Evolutionary conservation across 2,113 vertebrate species (phyloP), one percentile per base, ranked within the genome.

Genomic region (Corythaeola cristata): DNA sequence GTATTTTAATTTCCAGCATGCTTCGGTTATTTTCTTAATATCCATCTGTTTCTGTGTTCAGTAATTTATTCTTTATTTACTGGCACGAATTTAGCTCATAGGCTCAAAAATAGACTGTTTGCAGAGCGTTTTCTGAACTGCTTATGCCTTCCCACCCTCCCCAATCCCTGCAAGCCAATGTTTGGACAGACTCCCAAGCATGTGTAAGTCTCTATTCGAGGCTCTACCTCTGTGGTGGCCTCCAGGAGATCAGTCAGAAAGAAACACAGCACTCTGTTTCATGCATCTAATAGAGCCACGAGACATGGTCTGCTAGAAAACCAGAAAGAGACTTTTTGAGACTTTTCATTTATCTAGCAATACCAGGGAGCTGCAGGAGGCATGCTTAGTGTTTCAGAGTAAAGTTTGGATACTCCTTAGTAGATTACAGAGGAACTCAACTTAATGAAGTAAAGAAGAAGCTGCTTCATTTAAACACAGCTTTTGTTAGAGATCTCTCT

Each of bases 21-120:
- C 90, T 87, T 95, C 85, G 20, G 63, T 92, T 96, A 58, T 81
- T 94, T 97, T 80, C 39, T 85, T 95, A 96, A 96, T 94, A 83
- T 55, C 94, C 91, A 95, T 94, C 90, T 90, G 53, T 89, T 95
- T 95, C 83, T 81, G 33, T 78, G 69, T 84, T 90, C 69, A 58
- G 39, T 78, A 89, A 89, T 94, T 87, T 83, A 72, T 92, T 71
- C 72, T 93, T 95, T 96, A 80, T 96, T 93, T 97, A 80, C 55
- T 63, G 75, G 74, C 77, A 92, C 7, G 10, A 84, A 71, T 69
- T 52, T 82, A 78, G 56, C 73, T 81, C 62, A 56, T 56, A 64
- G 6, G 17, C 27, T 96, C 44, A 89, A 94, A 75, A 89, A 21
- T 9, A 75, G 33, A 3, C 49, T 68, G 18, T 59, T 76, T 75